These are phyloP conservation scores for Glareola pratincola DNA, from an alignment of 2,113 vertebrate species.

Conservation along the genomic window DNA sequence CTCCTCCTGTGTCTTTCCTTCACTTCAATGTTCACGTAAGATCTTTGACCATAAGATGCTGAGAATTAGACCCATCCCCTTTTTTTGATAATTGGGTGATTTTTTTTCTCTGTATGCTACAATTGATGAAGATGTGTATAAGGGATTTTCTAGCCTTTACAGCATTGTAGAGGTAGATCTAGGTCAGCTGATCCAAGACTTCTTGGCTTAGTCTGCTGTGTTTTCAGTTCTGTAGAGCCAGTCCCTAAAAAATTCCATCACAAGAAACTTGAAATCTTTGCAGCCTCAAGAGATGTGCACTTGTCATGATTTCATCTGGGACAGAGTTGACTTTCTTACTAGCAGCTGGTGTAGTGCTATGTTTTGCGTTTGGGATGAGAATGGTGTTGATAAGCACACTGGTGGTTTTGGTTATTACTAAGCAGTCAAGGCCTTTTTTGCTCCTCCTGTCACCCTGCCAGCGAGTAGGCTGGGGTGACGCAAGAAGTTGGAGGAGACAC, in stretches of 20 bases:
- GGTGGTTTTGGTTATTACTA: background rate
- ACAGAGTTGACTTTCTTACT: background rate
- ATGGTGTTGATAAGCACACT: background rate
- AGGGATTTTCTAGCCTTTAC: background rate
- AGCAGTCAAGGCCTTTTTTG: background rate
- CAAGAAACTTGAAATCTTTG: background rate
- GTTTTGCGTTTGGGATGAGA: background rate
- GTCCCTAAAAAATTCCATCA: background rate
- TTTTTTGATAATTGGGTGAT: background rate
- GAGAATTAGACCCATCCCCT: background rate
- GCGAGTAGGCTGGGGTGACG: background rate
- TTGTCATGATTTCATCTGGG: background rate
- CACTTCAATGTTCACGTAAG: background rate
- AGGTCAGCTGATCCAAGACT: background rate
- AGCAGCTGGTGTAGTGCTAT: background rate
- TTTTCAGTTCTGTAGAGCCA: background rate
- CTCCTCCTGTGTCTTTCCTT: background rate
- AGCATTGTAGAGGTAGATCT: background rate
- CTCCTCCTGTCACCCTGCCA: background rate
- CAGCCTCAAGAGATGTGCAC: background rate
- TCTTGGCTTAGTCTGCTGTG: background rate
- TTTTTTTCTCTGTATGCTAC: background rate
- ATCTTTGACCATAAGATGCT: background rate
- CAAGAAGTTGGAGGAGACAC: background rate
- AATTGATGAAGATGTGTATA: background rate